Evolutionary conservation across 2,888 invertebrate species (phyloP).

Genomic region (Axea sp.): DNA sequence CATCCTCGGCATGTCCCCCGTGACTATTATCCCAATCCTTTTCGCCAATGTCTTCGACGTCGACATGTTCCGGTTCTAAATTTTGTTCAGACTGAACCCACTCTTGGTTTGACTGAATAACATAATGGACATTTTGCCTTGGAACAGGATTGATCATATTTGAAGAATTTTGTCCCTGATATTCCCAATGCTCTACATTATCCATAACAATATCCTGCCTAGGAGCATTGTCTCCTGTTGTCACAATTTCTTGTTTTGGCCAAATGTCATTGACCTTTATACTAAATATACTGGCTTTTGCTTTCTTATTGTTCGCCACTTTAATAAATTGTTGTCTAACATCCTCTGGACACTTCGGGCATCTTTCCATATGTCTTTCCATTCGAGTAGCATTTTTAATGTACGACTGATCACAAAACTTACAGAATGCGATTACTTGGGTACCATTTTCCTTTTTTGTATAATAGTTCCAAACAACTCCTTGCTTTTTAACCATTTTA

Average conservation of each 20-base stretch:
- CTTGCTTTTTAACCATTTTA: conserved; percentile 73
- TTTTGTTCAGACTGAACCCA: conserved; percentile 24
- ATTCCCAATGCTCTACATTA: conserved; percentile 68
- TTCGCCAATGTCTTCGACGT: conserved; percentile 19
- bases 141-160: conserved; percentile 1
- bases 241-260: conserved; percentile 62
- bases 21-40: conserved; percentile 39
- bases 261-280: conserved; percentile 64
- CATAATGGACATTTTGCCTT: conserved; percentile 44
- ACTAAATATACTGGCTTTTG: conserved; percentile 65
- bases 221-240: conserved; percentile 81
- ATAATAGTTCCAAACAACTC: conserved; percentile 74
- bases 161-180: conserved; percentile 60
- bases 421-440: conserved; percentile 73
- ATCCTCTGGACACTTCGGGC: conserved; percentile 71
- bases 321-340: conserved; percentile 70
- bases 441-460: conserved; percentile 72
- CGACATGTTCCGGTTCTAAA: conserved; percentile 19
- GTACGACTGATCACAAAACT: conserved; percentile 74
- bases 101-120: conserved; percentile 20
- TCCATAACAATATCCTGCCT: conserved; percentile 82
- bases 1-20: conserved; percentile 15
- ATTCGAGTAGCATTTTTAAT: conserved; percentile 74
- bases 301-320: conserved; percentile 68
- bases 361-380: conserved; percentile 73